Conservation (phyloP, 2,113 vertebrate genomes). For the Pterophyllum scalare region DNA sequence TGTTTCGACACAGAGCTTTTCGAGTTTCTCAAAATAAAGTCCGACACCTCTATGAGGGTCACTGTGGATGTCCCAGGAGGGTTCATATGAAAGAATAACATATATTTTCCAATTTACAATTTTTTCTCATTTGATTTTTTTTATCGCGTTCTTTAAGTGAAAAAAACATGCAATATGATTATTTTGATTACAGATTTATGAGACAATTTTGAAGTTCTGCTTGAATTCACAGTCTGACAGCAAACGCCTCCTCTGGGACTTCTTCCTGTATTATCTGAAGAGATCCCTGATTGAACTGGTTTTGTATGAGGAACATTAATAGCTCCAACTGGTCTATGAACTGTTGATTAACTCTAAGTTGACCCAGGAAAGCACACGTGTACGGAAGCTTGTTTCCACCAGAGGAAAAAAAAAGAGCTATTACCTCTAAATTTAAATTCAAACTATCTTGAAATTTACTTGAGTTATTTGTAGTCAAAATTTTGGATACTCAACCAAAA, state of each 20-base stretch:
- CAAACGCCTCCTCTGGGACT: not conserved
- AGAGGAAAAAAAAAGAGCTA: too few relatives aligned
- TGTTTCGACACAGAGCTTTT: not conserved
- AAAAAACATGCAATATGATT: not conserved
- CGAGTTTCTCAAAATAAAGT: constrained; percentile 20
- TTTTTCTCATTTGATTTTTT: not conserved
- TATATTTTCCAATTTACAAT: not conserved
- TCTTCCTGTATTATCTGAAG: not conserved
- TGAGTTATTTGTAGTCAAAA: too few relatives aligned
- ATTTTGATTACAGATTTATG: not conserved
- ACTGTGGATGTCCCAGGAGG: not conserved
- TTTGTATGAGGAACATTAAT: not conserved
- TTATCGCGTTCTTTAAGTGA: not conserved
- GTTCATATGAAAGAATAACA: not conserved
- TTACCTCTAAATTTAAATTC: too few relatives aligned
- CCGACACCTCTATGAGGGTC: not conserved
- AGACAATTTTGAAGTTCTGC: not conserved
- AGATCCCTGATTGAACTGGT: not conserved
- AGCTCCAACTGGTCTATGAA: not conserved
- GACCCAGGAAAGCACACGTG: not conserved
- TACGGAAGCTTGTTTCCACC: not conserved
- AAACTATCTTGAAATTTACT: too few relatives aligned
- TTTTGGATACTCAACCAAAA: too few relatives aligned
- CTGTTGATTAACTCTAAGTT: not conserved
- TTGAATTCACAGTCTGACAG: not conserved